phyloP scores from a whole-genome alignment of 2,888 invertebrate species.

The Apotomis turbidana region DNA sequence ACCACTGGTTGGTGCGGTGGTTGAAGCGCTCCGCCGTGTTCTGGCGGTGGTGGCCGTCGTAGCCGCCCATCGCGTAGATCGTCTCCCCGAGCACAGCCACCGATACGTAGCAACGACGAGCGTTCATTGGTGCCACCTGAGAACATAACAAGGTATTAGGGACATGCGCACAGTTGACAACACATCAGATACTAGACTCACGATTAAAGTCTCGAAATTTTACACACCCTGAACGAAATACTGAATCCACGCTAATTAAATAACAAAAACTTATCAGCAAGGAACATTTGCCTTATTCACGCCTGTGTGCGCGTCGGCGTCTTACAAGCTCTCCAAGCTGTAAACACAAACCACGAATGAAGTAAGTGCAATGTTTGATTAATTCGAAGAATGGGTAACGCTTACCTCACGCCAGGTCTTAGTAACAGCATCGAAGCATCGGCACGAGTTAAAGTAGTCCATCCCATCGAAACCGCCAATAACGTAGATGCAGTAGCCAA shows the following conservation, averaged over 20 bases:
- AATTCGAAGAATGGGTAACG: background rate
- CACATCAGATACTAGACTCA: too few relatives aligned
- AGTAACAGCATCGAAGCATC: constrained; percentile 93
- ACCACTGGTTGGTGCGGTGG: constrained; percentile 94
- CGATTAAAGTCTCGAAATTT: too few relatives aligned
- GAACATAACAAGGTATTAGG: too few relatives aligned
- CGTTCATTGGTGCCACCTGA: constrained; percentile 94
- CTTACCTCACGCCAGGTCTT: constrained; percentile 92
- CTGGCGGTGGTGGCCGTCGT: constrained; percentile 93
- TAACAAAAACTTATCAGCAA: too few relatives aligned
- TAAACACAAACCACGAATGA: too few relatives aligned
- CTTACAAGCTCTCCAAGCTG: too few relatives aligned
- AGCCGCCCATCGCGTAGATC: constrained; percentile 95
- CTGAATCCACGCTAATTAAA: too few relatives aligned
- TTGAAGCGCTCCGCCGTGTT: constrained; percentile 94
- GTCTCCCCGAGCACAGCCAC: constrained; percentile 90
- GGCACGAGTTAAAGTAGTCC: constrained; percentile 93
- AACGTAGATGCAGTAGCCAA: constrained; percentile 92
- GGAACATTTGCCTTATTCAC: too few relatives aligned
- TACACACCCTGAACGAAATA: too few relatives aligned
- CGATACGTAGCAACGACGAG: constrained; percentile 93
- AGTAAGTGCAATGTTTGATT: too few relatives aligned
- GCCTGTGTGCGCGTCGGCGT: too few relatives aligned
- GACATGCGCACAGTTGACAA: too few relatives aligned
- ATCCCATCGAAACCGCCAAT: constrained; percentile 97